Base-by-base conservation (phyloP, 2,113 vertebrate genomes). In the Monarcha castaneiventris region DNA sequence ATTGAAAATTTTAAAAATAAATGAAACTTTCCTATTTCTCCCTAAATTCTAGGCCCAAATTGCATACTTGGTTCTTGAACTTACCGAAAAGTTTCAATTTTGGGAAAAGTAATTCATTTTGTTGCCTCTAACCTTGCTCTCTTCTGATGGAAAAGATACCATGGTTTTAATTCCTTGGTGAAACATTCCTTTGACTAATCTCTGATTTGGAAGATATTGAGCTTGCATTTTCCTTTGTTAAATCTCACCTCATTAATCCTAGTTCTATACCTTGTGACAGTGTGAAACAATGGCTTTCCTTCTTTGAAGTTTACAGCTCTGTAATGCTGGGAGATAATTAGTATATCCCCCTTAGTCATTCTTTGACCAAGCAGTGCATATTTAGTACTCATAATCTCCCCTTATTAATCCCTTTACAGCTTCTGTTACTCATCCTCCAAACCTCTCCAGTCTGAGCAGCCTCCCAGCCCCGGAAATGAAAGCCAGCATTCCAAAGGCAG, bases 221-320 rank as follows among this genome's bases (percentile, higher is more conserved):
- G 48, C 32, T 64, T 67, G 71, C 1, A 1, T 84, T 86, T 96
- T 88, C 59, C 82, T 78, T 86, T 94, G 83, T 93, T 93, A 84
- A 74, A 84, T 81, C 69, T 74, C 68, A 94, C 88, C 68, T 93
- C 82, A 67, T 88, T 96, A 83, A 85, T 88, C 72, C 90, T 49
- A 37, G 78, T 29, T 88, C 74, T 77, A 55, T 74, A 87, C 64
- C 48, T 67, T 35, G 55, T 43, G 72, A 91, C 73, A 55, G 59
- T 58, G 74, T 12, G 49, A 89, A 96, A 91, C 81, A 95, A 88
- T 77, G 69, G n/a, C 56, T 93, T 93, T 71, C 37, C 75, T 62
- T 62, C 85, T 85, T 69, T 96, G 78, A 88, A 91, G 58, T 93
- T 69, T 82, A 64, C 39, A 90, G 63, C 55, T 52, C 44, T 63